These are phyloP conservation scores for Clanis bilineata DNA, from an alignment of 2,888 invertebrate genomes.

Conservation along the genomic window DNA sequence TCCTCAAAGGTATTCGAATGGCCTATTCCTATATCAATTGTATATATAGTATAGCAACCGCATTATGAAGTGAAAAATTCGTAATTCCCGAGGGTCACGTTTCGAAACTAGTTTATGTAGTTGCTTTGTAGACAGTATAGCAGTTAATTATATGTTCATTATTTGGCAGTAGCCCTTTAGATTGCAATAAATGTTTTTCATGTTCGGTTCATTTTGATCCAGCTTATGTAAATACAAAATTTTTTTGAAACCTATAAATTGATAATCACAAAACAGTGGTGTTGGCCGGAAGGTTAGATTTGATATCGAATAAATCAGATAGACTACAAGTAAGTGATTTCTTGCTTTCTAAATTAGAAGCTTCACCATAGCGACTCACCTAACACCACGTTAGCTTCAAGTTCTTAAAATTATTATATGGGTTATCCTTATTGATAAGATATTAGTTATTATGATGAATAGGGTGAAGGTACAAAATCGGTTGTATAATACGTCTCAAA, in stretches of 20 bases:
- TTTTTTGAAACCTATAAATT: no score
- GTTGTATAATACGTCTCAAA: no score
- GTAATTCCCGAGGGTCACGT: not conserved
- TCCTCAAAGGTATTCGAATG: not conserved
- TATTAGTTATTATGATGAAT: no score
- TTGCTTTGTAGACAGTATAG: not conserved
- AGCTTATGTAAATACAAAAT: not conserved
- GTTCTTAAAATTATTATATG: no score
- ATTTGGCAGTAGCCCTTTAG: not conserved
- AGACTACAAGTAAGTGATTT: no score
- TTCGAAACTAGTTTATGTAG: not conserved
- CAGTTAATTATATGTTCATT: not conserved
- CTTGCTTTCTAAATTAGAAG: no score
- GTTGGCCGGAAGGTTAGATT: no score
- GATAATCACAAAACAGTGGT: no score
- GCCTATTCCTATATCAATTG: not conserved
- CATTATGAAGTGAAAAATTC: not conserved
- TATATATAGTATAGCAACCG: not conserved
- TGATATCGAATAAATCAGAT: no score
- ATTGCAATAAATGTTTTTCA: not conserved
- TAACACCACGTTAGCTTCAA: no score
- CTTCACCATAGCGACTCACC: no score
- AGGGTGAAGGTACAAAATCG: not conserved
- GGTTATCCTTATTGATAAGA: no score
- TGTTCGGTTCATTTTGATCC: not conserved